These are phyloP conservation scores for Clunio marinus DNA, from an alignment of 2,888 invertebrate genomes.

Conservation along the genomic window DNA sequence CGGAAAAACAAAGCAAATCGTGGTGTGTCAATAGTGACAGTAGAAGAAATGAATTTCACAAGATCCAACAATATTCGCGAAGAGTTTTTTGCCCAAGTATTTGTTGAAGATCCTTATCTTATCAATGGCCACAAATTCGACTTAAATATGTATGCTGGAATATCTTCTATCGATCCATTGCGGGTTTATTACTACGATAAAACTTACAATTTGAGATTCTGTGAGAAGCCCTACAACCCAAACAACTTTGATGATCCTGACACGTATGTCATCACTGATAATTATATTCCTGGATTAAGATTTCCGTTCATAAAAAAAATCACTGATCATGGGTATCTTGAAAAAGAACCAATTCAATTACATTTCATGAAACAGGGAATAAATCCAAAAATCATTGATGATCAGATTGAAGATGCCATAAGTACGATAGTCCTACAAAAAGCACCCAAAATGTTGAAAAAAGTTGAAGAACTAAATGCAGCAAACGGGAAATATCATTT, in stretches of 20 bases:
- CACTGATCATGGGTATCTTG: too few species aligned
- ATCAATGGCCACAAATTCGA: neutral
- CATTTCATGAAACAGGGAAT: conserved; percentile 54
- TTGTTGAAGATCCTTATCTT: neutral
- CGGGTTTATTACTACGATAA: neutral
- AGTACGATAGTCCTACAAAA: neutral
- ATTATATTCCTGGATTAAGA: conserved; percentile 74
- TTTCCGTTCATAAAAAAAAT: conserved; percentile 78
- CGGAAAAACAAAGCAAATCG: conserved; percentile 10
- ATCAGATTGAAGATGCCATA: conserved; percentile 11
- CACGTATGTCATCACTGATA: conserved; percentile 85
- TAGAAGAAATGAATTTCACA: neutral
- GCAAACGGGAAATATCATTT: too few species aligned
- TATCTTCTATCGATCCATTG: neutral
- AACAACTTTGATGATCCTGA: conserved; percentile 69
- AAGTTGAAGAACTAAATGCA: too few species aligned
- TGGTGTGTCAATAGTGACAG: neutral
- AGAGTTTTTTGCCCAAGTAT: neutral
- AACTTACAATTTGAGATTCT: conserved; percentile 54
- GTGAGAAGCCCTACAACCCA: conserved; percentile 76
- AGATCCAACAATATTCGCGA: too few species aligned
- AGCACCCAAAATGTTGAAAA: neutral
- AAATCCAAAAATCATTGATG: neutral
- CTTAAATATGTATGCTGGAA: neutral
- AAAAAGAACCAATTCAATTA: too few species aligned